Evolutionary conservation across 1,140 invertebrate species (phyloP), one percentile per base, ranked within the genome.

Genomic region (Drosophila chauvacae): DNA sequence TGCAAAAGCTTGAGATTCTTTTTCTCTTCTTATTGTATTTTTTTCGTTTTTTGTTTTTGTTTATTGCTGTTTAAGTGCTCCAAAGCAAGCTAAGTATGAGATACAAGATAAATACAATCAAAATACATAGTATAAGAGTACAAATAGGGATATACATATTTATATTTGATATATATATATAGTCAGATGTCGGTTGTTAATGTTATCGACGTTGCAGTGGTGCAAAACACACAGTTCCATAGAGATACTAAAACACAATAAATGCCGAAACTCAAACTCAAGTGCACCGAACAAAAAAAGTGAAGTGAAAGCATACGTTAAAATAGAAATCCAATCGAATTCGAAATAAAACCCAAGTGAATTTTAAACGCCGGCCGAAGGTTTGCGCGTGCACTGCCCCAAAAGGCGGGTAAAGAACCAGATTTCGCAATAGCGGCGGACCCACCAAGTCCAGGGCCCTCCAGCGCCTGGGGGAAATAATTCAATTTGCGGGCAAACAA

Each of bases 21-120:
- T 65, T 76, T 70, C 20, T 50, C 61, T 82, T 50, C 61, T 82
- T 66, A 48, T 72, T 60, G 18, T 58, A 42, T 81, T 55, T 74
- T 50, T 51, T 55, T 68, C 44, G 48, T 74, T 66, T 55, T 69
- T 85, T 78, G 53, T 56, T 71, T 78, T 58, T 78, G 45, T 85
- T 84, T 88, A 68, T 86, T 90, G 86, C 87, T 77, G 82, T 90
- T 87, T 91, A 91, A 85, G 91, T 91, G 91, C 91, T 91, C 91
- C 91, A 91, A 91, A 91, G 91, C 91, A 91, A 91, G 91, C 91
- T 91, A 91, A 86, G 91, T 91, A 91, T 91, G 91, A 91, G 91
- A 91, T 91, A 91, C 90, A 91, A 91, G 88, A 91, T 91, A 91
- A 91, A 75, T 88, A 91, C 84, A 91, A 81, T 91, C 73, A 91